A percentile compares a stretch with the other conserved stretches of the same genome.
These are phyloP conservation scores for Discoglossus pictus DNA, from an alignment of 2,797 vertebrate genomes.

Conservation along the genomic window DNA sequence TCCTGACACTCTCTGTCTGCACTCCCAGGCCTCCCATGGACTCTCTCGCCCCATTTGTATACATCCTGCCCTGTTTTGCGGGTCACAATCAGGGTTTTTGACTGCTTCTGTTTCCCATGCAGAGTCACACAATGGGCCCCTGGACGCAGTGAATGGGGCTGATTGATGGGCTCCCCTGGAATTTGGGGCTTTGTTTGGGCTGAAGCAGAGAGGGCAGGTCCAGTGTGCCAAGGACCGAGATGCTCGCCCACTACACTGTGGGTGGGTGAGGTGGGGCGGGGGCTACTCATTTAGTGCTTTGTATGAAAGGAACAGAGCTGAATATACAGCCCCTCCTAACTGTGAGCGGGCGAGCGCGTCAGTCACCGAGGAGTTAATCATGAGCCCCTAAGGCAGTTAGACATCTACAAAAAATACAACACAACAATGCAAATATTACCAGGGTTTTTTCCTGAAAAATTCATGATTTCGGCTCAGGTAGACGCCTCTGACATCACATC, in stretches of 20 bases:
- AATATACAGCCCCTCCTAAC: too few species aligned
- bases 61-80: constrained; percentile 23
- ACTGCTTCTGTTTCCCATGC: constrained; percentile 44
- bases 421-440: too few species aligned
- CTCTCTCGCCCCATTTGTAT: constrained; percentile 29
- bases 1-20: too few species aligned
- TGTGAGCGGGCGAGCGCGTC: too few species aligned
- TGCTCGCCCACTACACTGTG: background rate
- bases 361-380: too few species aligned
- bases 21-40: constrained; percentile 28
- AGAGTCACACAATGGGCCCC: constrained; percentile 37
- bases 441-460: too few species aligned
- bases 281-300: constrained; percentile 11
- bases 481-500: too few species aligned
- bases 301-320: too few species aligned
- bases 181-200: constrained; percentile 23
- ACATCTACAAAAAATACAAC: too few species aligned
- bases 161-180: constrained; percentile 43
- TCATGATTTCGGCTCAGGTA: too few species aligned
- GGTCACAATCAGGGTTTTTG: constrained; percentile 41
- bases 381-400: too few species aligned
- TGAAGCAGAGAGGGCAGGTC: constrained; percentile 4
- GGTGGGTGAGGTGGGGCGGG: background rate
- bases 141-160: constrained; percentile 33
- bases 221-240: constrained; percentile 5